A percentile compares a stretch with the other conserved stretches of the same genome.
These are phyloP conservation scores for Dioctria rufipes DNA, from an alignment of 2,888 invertebrate genomes.

Conservation along the genomic window DNA sequence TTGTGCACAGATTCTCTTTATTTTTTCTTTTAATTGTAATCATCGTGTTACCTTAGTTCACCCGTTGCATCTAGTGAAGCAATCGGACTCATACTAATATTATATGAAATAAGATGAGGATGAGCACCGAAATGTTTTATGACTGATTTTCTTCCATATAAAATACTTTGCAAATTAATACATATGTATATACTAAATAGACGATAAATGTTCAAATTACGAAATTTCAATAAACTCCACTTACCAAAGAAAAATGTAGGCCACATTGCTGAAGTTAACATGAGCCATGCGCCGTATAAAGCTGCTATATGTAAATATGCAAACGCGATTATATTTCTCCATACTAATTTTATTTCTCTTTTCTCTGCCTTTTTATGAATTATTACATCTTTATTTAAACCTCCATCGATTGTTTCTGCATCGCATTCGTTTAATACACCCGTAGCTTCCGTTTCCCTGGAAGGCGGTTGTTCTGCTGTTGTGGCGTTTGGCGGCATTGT, in stretches of 20 bases:
- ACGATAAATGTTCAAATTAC: not conserved
- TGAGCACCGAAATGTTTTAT: too few relatives aligned
- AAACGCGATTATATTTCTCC: conserved; percentile 88
- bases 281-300: conserved; percentile 82
- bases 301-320: conserved; percentile 83
- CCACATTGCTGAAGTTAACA: conserved; percentile 82
- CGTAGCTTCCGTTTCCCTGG: conserved; percentile 66
- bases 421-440: conserved; percentile 79
- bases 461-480: conserved; percentile 68
- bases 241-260: conserved; percentile 82
- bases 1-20: too few relatives aligned
- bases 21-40: too few relatives aligned
- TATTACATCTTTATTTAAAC: conserved; percentile 74
- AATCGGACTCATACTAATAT: too few relatives aligned
- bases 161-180: not conserved
- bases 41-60: too few relatives aligned
- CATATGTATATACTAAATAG: conserved; percentile 15
- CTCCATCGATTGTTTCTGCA: conserved; percentile 77
- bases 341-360: conserved; percentile 78
- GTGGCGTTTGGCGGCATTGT: conserved; percentile 75
- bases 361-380: conserved; percentile 74
- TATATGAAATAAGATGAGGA: too few relatives aligned
- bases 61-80: too few relatives aligned
- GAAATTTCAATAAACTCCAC: conserved; percentile 64
- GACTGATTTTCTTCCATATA: not conserved